A percentile compares a stretch with the other conserved stretches of the same genome.
phyloP scores from a whole-genome alignment of 2,797 vertebrate genomes.

The Chiroxiphia lanceolata region DNA sequence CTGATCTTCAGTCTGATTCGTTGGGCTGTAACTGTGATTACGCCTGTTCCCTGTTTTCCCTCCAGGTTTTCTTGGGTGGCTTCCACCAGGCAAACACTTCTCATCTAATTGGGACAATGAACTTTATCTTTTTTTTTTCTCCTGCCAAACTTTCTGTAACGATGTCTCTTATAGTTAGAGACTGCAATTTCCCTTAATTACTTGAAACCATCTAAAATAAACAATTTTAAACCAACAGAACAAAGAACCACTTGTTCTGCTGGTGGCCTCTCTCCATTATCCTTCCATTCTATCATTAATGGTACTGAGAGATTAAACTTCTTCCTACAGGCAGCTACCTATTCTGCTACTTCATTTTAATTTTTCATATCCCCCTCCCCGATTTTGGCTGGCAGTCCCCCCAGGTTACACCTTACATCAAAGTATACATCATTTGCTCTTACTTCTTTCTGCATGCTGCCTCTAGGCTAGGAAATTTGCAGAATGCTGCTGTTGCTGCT shows the following conservation, averaged over 20 bases:
- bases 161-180: not conserved
- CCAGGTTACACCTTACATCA: slow-evolving; percentile 60
- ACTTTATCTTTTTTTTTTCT: not conserved
- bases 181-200: slow-evolving; percentile 44
- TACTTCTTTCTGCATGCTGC: slow-evolving; percentile 57
- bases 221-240: slow-evolving; percentile 24
- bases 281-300: slow-evolving; percentile 1
- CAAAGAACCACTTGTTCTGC: slow-evolving; percentile 19
- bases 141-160: slow-evolving; percentile 34
- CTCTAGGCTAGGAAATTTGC: slow-evolving; percentile 63
- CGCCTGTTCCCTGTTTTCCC: not conserved
- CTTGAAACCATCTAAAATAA: slow-evolving; percentile 31
- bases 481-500: slow-evolving; percentile 49
- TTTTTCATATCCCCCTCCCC: slow-evolving; percentile 52
- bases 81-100: slow-evolving; percentile 21
- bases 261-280: not conserved
- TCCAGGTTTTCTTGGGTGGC: slow-evolving; percentile 8
- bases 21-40: not conserved
- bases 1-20: not conserved
- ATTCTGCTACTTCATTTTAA: slow-evolving; percentile 48
- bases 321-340: slow-evolving; percentile 42
- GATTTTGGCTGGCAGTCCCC: slow-evolving; percentile 19
- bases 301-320: slow-evolving; percentile 52
- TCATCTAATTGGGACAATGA: slow-evolving; percentile 4
- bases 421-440: slow-evolving; percentile 59